phyloP scores from a whole-genome alignment of 2,888 invertebrate species.

The Dorcus parallelipipedus region DNA sequence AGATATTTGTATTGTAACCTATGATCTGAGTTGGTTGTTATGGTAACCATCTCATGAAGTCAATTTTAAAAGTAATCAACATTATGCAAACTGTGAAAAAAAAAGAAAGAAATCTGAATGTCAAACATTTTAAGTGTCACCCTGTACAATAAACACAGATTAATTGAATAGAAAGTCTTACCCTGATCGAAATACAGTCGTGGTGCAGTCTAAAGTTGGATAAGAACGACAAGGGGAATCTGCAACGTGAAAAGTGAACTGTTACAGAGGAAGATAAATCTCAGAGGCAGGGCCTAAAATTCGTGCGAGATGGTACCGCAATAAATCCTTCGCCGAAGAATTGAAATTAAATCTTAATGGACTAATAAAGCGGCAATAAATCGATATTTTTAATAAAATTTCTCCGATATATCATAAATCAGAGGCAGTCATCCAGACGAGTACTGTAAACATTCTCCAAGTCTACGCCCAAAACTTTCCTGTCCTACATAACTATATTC shows the following conservation, averaged over 20 bases:
- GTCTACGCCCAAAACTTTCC: slow-evolving; percentile 44
- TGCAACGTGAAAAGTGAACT: slow-evolving; percentile 12
- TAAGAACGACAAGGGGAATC: slow-evolving; percentile 11
- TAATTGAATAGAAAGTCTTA: background rate
- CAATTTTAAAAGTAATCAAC: too few relatives aligned
- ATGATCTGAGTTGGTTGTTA: too few relatives aligned
- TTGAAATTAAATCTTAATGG: slow-evolving; percentile 16
- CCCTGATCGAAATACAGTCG: slow-evolving; percentile 4
- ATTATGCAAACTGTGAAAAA: too few relatives aligned
- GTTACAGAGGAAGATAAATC: slow-evolving; percentile 6
- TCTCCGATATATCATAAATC: slow-evolving; percentile 22
- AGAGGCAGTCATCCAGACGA: slow-evolving; percentile 36
- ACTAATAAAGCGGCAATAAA: slow-evolving; percentile 27
- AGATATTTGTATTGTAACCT: too few relatives aligned
- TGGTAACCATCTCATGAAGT: too few relatives aligned
- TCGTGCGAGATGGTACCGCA: background rate
- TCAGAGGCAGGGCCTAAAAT: slow-evolving; percentile 3
- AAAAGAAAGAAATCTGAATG: too few relatives aligned
- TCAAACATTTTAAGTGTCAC: too few relatives aligned
- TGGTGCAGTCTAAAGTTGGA: background rate
- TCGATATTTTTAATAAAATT: slow-evolving; percentile 46
- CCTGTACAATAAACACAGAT: too few relatives aligned
- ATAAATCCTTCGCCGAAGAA: background rate
- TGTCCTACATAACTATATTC: slow-evolving; percentile 42
- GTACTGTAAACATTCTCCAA: slow-evolving; percentile 40